phyloP scores from a whole-genome alignment of 2,888 invertebrate species.

The Glyphotaelius pellucidus region DNA sequence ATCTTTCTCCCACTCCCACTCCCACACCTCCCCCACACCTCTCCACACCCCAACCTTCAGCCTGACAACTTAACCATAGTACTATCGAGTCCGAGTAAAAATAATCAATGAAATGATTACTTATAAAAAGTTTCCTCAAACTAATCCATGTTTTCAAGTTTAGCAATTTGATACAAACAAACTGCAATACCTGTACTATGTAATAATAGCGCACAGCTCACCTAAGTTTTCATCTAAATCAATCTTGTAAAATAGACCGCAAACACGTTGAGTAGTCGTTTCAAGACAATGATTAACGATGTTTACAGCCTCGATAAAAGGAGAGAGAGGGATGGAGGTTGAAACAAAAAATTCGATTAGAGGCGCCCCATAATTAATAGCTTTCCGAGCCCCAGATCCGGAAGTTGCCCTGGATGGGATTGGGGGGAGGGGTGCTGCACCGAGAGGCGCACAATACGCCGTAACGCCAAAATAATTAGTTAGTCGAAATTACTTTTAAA shows the following conservation, averaged over 20 bases:
- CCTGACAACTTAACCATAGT: too few species aligned
- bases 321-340: background rate
- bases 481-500: constrained; percentile 2
- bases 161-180: background rate
- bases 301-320: constrained; percentile 32
- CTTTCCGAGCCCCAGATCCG: constrained; percentile 16
- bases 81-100: too few species aligned
- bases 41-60: too few species aligned
- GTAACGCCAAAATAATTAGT: background rate
- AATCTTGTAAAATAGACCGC: background rate
- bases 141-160: background rate
- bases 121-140: background rate
- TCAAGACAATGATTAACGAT: constrained; percentile 52
- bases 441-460: background rate
- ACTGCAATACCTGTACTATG: background rate
- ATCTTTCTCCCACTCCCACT: too few species aligned
- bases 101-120: too few species aligned
- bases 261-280: background rate
- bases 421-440: background rate
- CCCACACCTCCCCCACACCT: too few species aligned
- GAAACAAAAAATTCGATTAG: constrained; percentile 54
- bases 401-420: background rate
- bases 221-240: background rate
- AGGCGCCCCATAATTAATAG: constrained; percentile 48
- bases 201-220: too few species aligned